A percentile compares a stretch with the other conserved stretches of the same genome.
phyloP scores from a whole-genome alignment of 2,797 vertebrate species.

The Macroramphosus scolopax region DNA sequence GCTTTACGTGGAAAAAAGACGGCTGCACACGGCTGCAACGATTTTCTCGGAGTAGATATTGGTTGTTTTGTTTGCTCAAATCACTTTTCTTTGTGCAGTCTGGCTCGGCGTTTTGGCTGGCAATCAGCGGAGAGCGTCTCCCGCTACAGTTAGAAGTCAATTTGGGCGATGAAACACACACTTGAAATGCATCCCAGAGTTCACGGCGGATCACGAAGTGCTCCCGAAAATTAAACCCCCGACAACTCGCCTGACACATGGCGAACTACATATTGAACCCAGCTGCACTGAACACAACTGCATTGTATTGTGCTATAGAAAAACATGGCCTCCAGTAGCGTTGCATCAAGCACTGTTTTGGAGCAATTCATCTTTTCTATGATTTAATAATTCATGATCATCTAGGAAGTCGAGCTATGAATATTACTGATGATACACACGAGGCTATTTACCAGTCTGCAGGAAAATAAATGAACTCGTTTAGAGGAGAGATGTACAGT shows the following conservation, averaged over 20 bases:
- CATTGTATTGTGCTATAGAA: constrained; percentile 43
- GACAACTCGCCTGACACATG: constrained; percentile 25
- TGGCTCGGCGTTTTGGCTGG: constrained; percentile 48
- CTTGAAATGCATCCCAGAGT: constrained; percentile 60
- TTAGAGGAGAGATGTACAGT: constrained; percentile 60
- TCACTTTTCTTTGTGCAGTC: constrained; percentile 50
- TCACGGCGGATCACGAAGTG: constrained; percentile 51
- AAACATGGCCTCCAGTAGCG: constrained; percentile 51
- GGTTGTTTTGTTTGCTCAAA: constrained; percentile 29
- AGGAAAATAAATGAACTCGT: constrained; percentile 71
- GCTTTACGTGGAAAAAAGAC: constrained; percentile 35
- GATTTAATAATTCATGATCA: constrained; percentile 78
- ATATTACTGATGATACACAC: constrained; percentile 77
- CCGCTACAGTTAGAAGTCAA: constrained; percentile 47
- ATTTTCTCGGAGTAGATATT: constrained; percentile 42
- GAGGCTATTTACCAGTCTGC: constrained; percentile 77
- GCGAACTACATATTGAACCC: constrained; percentile 23
- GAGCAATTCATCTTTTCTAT: constrained; percentile 67
- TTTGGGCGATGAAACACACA: constrained; percentile 39
- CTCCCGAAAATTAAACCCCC: constrained; percentile 49
- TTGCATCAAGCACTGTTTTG: constrained; percentile 66
- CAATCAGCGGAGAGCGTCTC: constrained; percentile 41
- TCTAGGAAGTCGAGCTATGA: constrained; percentile 71
- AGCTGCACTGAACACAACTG: constrained; percentile 20
- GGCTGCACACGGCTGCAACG: constrained; percentile 14